Base-by-base conservation (phyloP, 2,113 vertebrate species). In the Planiliza haematocheilus region DNA sequence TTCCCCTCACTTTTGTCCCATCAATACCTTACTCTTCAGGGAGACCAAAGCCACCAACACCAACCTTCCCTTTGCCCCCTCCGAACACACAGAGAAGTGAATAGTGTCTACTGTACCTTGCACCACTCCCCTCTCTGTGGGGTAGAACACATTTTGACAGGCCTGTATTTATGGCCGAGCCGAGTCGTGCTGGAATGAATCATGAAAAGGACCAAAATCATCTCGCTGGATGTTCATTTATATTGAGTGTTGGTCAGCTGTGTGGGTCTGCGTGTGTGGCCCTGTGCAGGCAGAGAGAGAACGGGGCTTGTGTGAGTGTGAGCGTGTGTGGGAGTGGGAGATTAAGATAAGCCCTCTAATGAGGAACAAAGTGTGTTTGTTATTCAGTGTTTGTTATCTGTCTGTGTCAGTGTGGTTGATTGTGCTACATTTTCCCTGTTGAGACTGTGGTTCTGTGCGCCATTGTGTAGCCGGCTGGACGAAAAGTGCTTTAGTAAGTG, bases 91-190 rank as follows among this genome's bases (percentile, higher is more conserved):
- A 85, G 74, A 90, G 74, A 78, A 74, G 89, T 92, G 90, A 93
- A 92, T 93, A 82, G 84, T 75, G 87, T 83, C 90, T 87, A 93
- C 89, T 93, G 90, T 93, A 89, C 78, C 72, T 69, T 66, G 53
- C 48, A 75, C 78, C 88, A 69, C 81, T 84, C 75, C 84, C 85
- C 84, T 77, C 89, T 84, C 87, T 88, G 83, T 87, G 85, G 84
- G 90, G 87, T 79, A 87, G 73, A 87, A 74, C 68, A 85, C 86
- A 88, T 74, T 90, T 81, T 88, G 90, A 92, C 88, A 90, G 86
- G 83, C 87, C 89, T 91, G 79, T 89, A 90, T 93, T 94, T 91
- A 91, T 88, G 84, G 79, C 72, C n/a, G 73, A 67, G 79, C 34
- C 58, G 78, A 91, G 56, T 84, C 74, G 37, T 78, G 87, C 81